phyloP scores from a whole-genome alignment of 2,113 vertebrate genomes.

The Dromas ardeola region DNA sequence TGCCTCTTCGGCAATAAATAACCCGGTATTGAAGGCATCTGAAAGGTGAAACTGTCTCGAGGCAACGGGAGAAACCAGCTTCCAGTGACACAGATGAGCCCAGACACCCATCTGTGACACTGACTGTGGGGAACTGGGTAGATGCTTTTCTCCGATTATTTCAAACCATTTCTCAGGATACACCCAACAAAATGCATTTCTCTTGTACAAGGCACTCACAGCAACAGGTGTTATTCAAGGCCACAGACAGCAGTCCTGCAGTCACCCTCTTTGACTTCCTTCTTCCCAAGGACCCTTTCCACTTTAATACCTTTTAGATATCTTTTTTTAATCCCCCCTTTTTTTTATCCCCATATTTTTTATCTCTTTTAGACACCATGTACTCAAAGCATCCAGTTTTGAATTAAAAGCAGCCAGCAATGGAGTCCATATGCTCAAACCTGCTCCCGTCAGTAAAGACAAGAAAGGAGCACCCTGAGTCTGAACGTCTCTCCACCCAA shows the following conservation, averaged over 20 bases:
- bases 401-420: neutral
- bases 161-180: neutral
- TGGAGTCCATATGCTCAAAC: neutral
- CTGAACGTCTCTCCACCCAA: neutral
- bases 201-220: neutral
- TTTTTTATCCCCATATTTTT: neutral
- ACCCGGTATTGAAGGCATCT: neutral
- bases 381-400: neutral
- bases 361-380: neutral
- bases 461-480: neutral
- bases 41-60: neutral
- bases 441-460: neutral
- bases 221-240: neutral
- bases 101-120: neutral
- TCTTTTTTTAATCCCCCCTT: accelerated
- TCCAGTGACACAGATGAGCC: neutral
- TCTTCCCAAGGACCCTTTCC: neutral
- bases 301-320: neutral
- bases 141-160: neutral
- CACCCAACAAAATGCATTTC: neutral
- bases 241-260: neutral
- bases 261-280: neutral
- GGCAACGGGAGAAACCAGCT: neutral
- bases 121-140: neutral
- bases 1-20: neutral